Conservation (phyloP, 2,113 vertebrate species). For the Ellobius talpinus region DNA sequence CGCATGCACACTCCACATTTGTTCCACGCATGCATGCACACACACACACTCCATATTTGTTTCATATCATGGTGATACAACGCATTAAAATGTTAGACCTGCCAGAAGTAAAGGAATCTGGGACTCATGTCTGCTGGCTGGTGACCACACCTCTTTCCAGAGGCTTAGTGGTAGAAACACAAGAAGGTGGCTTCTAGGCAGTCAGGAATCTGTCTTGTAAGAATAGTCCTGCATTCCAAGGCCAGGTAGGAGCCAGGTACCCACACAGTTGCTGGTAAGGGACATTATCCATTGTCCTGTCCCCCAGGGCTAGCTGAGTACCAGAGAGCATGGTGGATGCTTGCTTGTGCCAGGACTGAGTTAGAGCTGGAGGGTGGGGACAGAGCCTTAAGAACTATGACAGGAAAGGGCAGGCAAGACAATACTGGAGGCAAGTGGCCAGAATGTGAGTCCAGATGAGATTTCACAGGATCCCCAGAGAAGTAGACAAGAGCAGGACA, state of each 20-base stretch:
- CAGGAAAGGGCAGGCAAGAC: background rate
- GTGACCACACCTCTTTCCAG: background rate
- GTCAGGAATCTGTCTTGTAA: background rate
- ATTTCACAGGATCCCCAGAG: background rate
- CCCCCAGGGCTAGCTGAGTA: background rate
- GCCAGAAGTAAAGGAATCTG: background rate
- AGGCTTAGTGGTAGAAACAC: background rate
- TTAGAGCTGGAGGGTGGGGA: background rate
- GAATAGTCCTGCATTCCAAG: background rate
- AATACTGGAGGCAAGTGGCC: rapidly evolving
- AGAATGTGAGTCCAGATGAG: background rate
- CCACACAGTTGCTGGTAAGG: background rate
- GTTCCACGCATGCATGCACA: rapidly evolving
- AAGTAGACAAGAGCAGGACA: background rate
- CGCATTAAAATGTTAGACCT: rapidly evolving
- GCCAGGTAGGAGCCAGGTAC: background rate
- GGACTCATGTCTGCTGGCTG: background rate
- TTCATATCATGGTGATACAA: rapidly evolving
- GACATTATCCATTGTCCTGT: rapidly evolving
- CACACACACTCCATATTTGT: too few species aligned
- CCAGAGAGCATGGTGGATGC: rapidly evolving
- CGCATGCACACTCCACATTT: rapidly evolving
- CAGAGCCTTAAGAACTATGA: background rate
- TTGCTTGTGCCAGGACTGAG: background rate
- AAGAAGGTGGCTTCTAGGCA: background rate